Evolutionary conservation across 2,888 invertebrate species (phyloP), one percentile per base, ranked within the genome.

Genomic region (Rhamphomyia laevipes): DNA sequence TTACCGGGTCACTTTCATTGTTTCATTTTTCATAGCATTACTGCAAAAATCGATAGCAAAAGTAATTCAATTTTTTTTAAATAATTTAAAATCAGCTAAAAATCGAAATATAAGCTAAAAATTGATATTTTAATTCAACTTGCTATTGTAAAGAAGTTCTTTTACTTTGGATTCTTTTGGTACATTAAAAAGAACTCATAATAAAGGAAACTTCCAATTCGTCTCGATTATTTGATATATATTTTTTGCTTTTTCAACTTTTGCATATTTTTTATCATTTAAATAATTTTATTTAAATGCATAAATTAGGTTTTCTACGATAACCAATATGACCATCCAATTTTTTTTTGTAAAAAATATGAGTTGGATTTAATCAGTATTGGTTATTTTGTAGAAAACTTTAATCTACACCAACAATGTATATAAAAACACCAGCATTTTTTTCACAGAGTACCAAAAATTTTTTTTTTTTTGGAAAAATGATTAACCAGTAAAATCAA

Each of bases 241-340:
- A 27, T 6, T 27, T 27, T 27, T 27, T 27, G 9, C 23, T 2
- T 27, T 27, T 9, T 27, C 9, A 6, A 6, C 9, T 4, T 27
- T 9, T 27, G 7, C 23, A 27, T 27, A 6, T 27, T 27, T 27
- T 27, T 27, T 2, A 27, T 7, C 23, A 27, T 27, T 27, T 27
- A 27, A 27, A 27, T 27, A 7, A 27, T 7, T 27, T 27, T 7
- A 27, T 27, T 27, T 27, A 27, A 16, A 21, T 47, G 35, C 12
- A 17, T 33, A 21, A 21, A 42, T 23, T 53, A 60, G 64, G 62
- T 58, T 59, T 64, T 66, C 66, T 67, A 61, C 62, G 62, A 63
- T 67, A 65, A 63, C 63, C 71, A 70, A 71, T 71, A 67, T 66
- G 69, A 67, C 65, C 63, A 63, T 71, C 70, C 70, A 71, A 69